Conservation (phyloP, 2,113 vertebrate species). For the Pyxicephalus adspersus region DNA sequence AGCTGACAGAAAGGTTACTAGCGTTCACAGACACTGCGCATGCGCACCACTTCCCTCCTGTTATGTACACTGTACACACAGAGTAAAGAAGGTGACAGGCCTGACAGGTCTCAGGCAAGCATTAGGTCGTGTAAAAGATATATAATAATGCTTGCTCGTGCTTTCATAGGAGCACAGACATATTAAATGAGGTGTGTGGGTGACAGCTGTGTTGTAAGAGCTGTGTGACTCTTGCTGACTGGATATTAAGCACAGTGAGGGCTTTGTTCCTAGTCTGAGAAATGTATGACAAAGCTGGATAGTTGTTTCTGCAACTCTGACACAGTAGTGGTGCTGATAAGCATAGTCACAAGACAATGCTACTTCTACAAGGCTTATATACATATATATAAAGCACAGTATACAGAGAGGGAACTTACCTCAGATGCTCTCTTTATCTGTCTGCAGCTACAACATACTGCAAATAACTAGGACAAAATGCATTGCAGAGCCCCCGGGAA, state of each 20-base stretch:
- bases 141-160: not conserved
- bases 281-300: not conserved
- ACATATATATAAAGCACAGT: too few species aligned
- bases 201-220: not conserved
- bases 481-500: too few species aligned
- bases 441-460: too few species aligned
- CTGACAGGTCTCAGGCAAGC: not conserved
- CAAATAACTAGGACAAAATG: too few species aligned
- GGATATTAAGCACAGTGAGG: not conserved
- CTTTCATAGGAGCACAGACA: not conserved
- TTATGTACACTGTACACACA: not conserved
- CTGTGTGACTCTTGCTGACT: not conserved
- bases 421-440: too few species aligned
- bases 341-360: too few species aligned
- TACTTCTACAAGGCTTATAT: too few species aligned
- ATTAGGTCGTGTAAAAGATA: not conserved
- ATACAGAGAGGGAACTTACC: too few species aligned
- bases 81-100: slow-evolving; percentile 1
- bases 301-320: not conserved
- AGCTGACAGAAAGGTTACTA: slow-evolving; percentile 52
- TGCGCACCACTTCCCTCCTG: not conserved
- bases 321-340: too few species aligned
- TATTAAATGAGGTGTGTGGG: not conserved
- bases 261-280: not conserved
- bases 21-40: slow-evolving; percentile 27